Conservation (phyloP, 53 echinoderm and acorn worm species). For the Astropecten irregularis region DNA sequence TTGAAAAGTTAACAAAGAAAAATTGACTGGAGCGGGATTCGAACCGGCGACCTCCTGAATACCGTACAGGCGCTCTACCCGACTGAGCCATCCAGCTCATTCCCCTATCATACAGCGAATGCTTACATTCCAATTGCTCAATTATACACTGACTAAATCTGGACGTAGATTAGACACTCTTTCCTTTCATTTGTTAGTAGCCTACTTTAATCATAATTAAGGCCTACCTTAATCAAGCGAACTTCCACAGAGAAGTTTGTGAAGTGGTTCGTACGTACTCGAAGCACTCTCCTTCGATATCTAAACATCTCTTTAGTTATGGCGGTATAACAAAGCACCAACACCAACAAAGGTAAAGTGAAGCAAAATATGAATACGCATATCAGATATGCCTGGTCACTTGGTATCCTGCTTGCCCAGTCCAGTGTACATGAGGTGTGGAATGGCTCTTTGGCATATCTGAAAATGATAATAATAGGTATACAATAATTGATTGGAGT, state of each 20-base stretch:
- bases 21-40: no score
- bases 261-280: slow-evolving; percentile 21
- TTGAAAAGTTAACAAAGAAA: no score
- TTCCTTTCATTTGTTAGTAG: not conserved
- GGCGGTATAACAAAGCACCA: slow-evolving; percentile 56
- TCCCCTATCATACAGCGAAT: no score
- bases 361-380: slow-evolving; percentile 32
- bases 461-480: not conserved
- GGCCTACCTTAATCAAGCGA: slow-evolving; percentile 60
- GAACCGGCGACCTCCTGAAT: no score
- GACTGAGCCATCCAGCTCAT: no score
- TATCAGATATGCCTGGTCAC: slow-evolving; percentile 42
- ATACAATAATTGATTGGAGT: no score
- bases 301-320: slow-evolving; percentile 48
- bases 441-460: slow-evolving; percentile 71
- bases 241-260: slow-evolving; percentile 47
- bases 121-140: no score
- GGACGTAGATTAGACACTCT: not conserved
- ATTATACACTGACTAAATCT: not conserved
- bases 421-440: slow-evolving; percentile 66
- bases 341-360: slow-evolving; percentile 9
- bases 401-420: slow-evolving; percentile 32
- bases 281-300: slow-evolving; percentile 24
- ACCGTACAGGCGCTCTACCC: no score
- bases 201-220: no score